Conservation (phyloP, 2,797 vertebrate genomes). For the Merluccius polli region DNA sequence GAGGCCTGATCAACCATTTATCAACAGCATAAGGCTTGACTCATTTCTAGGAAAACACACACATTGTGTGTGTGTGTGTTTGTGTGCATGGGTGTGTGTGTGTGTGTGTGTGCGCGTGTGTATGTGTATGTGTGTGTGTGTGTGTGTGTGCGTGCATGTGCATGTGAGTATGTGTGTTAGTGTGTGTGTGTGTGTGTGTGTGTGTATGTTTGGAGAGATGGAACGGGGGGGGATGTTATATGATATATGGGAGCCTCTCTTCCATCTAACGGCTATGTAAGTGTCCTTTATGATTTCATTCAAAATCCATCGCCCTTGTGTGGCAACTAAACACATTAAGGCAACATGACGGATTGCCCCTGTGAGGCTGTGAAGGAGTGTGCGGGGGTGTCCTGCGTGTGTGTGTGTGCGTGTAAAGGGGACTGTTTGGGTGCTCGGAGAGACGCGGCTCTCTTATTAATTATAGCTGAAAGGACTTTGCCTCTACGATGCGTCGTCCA, state of each 20-base stretch:
- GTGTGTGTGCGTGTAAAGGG: not conserved
- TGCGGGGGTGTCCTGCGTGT: constrained; percentile 35
- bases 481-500: constrained; percentile 49
- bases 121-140: not conserved
- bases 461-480: constrained; percentile 58
- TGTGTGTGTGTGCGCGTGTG: not conserved
- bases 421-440: constrained; percentile 10
- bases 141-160: not conserved
- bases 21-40: constrained; percentile 53
- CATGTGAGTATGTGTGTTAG: not conserved
- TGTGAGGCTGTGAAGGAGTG: constrained; percentile 39
- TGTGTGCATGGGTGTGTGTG: not conserved
- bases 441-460: constrained; percentile 60
- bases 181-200: not conserved
- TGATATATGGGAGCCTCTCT: constrained; percentile 52
- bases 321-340: constrained; percentile 65
- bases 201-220: not conserved
- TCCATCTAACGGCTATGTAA: constrained; percentile 67
- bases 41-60: constrained; percentile 65
- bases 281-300: constrained; percentile 71
- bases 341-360: constrained; percentile 59
- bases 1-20: constrained; percentile 48
- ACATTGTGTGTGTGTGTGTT: constrained; percentile 11
- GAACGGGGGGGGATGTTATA: constrained; percentile 52
- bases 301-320: constrained; percentile 62